Conservation (phyloP, 2,113 vertebrate species). For the Poeciliopsis retropinna region DNA sequence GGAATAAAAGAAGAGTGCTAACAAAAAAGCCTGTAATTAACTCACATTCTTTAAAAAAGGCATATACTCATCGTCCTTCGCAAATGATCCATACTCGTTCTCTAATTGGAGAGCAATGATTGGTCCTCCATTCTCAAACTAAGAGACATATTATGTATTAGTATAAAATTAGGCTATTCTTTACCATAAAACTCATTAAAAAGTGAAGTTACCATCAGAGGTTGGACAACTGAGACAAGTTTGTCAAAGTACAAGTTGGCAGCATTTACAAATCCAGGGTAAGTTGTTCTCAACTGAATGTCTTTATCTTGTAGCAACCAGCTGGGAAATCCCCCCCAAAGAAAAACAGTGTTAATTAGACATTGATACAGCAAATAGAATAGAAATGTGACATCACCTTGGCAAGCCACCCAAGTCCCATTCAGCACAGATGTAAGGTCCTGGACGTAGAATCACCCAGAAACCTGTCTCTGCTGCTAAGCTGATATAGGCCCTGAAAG, state of each 20-base stretch:
- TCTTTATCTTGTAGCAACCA: constrained; percentile 88
- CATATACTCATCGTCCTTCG: constrained; percentile 88
- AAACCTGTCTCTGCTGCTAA: constrained; percentile 85
- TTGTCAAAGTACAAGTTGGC: constrained; percentile 85
- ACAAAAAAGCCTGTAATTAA: not conserved
- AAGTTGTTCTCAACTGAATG: constrained; percentile 89
- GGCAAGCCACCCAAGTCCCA: constrained; percentile 91
- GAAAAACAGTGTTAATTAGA: not conserved
- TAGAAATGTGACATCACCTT: constrained; percentile 77
- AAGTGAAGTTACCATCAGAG: constrained; percentile 82
- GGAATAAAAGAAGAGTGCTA: not conserved
- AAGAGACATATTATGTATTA: not conserved
- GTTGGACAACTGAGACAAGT: constrained; percentile 81
- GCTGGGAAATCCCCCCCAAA: constrained; percentile 60
- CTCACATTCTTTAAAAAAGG: constrained; percentile 85
- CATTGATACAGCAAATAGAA: not conserved
- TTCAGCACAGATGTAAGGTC: constrained; percentile 92
- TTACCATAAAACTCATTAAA: not conserved
- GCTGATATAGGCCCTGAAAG: constrained; percentile 82
- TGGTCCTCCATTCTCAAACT: constrained; percentile 84
- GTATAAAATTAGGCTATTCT: not conserved
- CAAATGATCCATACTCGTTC: constrained; percentile 94
- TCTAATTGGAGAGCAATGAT: constrained; percentile 94
- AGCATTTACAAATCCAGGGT: constrained; percentile 85
- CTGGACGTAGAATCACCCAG: constrained; percentile 92